These are phyloP conservation scores for Drosophila nigritarsus DNA, from an alignment of 2,888 invertebrate genomes.

Conservation along the genomic window DNA sequence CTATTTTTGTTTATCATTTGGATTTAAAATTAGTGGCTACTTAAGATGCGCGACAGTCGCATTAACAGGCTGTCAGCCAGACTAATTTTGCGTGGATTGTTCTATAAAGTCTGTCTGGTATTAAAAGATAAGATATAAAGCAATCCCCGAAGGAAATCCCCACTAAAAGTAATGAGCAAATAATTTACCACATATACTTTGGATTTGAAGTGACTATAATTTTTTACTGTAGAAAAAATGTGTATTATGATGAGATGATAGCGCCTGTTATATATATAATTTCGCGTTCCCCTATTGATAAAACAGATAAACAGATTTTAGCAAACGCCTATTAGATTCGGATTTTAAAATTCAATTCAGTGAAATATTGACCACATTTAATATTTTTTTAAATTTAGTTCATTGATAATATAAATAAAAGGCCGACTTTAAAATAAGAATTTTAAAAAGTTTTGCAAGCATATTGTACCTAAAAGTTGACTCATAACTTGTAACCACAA, in stretches of 20 bases:
- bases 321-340: neutral
- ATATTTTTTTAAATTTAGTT: neutral
- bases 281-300: neutral
- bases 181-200: neutral
- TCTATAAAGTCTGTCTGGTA: neutral
- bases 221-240: neutral
- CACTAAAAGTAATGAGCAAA: neutral
- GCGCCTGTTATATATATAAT: neutral
- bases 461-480: neutral
- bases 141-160: neutral
- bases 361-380: neutral
- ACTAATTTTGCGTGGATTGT: conserved; percentile 29
- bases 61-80: conserved; percentile 35
- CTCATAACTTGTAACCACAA: conserved; percentile 1
- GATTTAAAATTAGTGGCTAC: conserved; percentile 73
- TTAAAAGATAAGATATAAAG: conserved; percentile 7
- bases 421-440: too few species aligned
- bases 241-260: neutral
- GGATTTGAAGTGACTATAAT: neutral
- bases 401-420: neutral
- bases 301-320: neutral
- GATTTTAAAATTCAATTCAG: neutral
- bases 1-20: conserved; percentile 43
- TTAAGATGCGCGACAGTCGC: conserved; percentile 55
- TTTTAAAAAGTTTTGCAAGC: neutral